Base-by-base conservation (phyloP, 1,140 invertebrate genomes). In the Cydia amplana region DNA sequence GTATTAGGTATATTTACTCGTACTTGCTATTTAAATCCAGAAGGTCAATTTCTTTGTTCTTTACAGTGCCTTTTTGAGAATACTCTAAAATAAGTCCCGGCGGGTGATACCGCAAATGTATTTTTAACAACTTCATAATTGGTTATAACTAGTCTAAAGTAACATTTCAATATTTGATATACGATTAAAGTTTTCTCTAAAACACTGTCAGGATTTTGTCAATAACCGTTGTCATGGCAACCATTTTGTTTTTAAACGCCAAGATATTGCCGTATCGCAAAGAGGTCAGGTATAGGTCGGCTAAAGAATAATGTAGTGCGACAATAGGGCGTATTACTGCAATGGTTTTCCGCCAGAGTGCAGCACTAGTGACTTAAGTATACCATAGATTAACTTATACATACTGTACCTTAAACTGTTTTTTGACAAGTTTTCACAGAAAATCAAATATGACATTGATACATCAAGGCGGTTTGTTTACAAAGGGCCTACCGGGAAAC, bases 31-130 rank as follows among this genome's bases (percentile, higher is more conserved):
- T 87, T 18, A 96, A 86, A 79, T 96, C 94, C 51, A 96, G 82
- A 0, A 96, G 91, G 84, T 96, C 95, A 49, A 96, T 94, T 77
- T 95, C 95, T 81, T 95, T 95, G 25, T 82, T 94, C 83, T 94
- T 95, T 25, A 93, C 85, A 75, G 90, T 86, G 16, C 93, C 94
- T 28, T 93, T 93, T 84, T 95, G 94, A 0, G 89, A 85, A 74
- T 95, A 95, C 83, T 95, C 94, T 78, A 95, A 83, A 46, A 94
- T 93, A 28, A 95, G 90, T 20, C 95, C 95, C 81, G 95, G 95
- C 18, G 95, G 95, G 83, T 95, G 95, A 82, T 96, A 96, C 76
- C 95, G 92, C 9, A 96, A 85, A 83, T 95, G 94, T 82, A 96
- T 94, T 89, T 95, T 95, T 43, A 94, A 87, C 51, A 96, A 86